These are phyloP conservation scores for Plutomurus gul DNA, from an alignment of 1,140 invertebrate genomes.

Conservation along the genomic window DNA sequence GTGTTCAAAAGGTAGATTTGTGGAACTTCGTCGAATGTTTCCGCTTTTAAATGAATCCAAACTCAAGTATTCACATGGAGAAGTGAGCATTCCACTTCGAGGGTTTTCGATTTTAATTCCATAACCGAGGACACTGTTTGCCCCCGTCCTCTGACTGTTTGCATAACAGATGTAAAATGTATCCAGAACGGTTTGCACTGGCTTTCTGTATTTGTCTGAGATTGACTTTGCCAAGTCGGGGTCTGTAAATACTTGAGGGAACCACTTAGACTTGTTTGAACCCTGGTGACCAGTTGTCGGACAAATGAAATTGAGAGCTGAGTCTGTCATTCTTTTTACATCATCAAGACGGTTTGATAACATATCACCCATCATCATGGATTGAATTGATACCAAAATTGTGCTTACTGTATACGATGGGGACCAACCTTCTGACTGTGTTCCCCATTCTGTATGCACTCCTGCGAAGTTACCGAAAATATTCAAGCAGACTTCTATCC, in stretches of 20 bases:
- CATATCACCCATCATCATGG: slow-evolving; percentile 23
- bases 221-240: background rate
- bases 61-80: slow-evolving; percentile 34
- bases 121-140: background rate
- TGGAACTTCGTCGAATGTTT: background rate
- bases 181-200: background rate
- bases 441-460: background rate
- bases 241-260: slow-evolving; percentile 9
- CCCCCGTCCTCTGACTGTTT: background rate
- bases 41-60: background rate
- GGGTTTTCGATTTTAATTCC: slow-evolving; percentile 25
- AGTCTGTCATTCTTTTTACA: background rate
- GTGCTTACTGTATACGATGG: slow-evolving; percentile 30
- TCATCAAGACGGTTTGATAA: background rate
- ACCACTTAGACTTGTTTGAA: background rate
- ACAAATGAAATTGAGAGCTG: background rate
- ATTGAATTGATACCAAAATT: slow-evolving; percentile 31
- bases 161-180: slow-evolving; percentile 34
- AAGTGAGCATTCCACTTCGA: background rate
- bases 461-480: slow-evolving; percentile 20
- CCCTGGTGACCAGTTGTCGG: background rate
- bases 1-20: slow-evolving; percentile 15
- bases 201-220: background rate
- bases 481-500: slow-evolving; percentile 26
- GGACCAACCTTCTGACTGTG: slow-evolving; percentile 5